phyloP scores from a whole-genome alignment of 2,888 invertebrate species.

The Poecilus cupreus region DNA sequence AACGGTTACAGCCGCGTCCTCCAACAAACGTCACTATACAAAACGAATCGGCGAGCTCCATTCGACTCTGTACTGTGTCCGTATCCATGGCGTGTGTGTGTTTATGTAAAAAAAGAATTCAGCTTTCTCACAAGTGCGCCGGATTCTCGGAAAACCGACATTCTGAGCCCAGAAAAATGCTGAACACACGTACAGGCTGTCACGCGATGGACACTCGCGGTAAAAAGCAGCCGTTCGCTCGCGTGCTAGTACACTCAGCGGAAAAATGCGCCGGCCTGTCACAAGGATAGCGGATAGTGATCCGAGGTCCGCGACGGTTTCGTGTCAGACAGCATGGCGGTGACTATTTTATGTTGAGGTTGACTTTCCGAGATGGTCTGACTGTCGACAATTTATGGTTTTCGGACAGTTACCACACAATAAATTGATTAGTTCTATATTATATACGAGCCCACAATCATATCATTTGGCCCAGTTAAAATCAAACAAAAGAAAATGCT shows the following conservation, averaged over 20 bases:
- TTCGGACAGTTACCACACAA: too few relatives aligned
- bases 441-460: too few relatives aligned
- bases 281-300: neutral
- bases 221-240: constrained; percentile 66
- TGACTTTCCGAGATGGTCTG: too few relatives aligned
- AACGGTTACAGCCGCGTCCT: constrained; percentile 12
- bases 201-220: constrained; percentile 68
- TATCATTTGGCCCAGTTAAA: too few relatives aligned
- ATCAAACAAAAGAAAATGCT: too few relatives aligned
- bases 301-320: too few relatives aligned
- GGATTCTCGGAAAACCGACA: constrained; percentile 73
- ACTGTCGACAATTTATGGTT: too few relatives aligned
- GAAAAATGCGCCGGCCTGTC: neutral
- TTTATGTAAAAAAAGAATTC: constrained; percentile 68
- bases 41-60: neutral
- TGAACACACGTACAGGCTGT: constrained; percentile 70
- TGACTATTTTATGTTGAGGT: neutral
- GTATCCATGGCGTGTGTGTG: constrained; percentile 39
- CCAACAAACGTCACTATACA: neutral
- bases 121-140: constrained; percentile 72
- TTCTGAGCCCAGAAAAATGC: constrained; percentile 72
- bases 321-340: constrained; percentile 23
- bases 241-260: constrained; percentile 47
- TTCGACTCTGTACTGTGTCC: constrained; percentile 35
- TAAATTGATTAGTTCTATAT: too few relatives aligned